Conservation (phyloP, 2,797 vertebrate species). For the Emys orbicularis region DNA sequence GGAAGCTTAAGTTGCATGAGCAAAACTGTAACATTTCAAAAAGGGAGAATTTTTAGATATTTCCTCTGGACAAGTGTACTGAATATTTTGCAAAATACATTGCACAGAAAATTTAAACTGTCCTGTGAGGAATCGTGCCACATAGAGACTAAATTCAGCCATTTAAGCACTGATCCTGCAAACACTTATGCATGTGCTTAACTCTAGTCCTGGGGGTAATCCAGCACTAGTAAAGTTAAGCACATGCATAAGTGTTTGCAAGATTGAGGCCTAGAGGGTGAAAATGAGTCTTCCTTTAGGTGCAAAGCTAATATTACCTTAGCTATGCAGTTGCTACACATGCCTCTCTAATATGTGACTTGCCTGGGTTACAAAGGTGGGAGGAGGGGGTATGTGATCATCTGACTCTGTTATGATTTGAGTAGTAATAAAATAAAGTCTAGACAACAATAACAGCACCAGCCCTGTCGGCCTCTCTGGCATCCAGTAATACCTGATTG, state of each 20-base stretch:
- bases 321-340: neutral
- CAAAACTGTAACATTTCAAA: neutral
- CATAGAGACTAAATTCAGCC: fast-evolving
- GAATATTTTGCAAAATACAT: neutral
- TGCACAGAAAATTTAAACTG: neutral
- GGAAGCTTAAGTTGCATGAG: neutral
- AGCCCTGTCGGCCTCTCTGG: neutral
- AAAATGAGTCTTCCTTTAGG: neutral
- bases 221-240: neutral
- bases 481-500: neutral
- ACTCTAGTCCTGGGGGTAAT: neutral
- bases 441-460: neutral
- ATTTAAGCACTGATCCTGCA: neutral
- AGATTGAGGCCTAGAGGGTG: neutral
- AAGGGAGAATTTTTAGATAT: neutral
- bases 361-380: neutral
- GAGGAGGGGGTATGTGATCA: neutral
- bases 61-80: neutral
- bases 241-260: neutral
- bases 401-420: neutral
- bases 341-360: neutral
- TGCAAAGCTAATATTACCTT: neutral
- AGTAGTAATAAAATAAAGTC: neutral
- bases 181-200: fast-evolving
- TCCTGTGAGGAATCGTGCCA: neutral